Base-by-base conservation (phyloP, 2,797 vertebrate species). In the Acanthurus lineatus region DNA sequence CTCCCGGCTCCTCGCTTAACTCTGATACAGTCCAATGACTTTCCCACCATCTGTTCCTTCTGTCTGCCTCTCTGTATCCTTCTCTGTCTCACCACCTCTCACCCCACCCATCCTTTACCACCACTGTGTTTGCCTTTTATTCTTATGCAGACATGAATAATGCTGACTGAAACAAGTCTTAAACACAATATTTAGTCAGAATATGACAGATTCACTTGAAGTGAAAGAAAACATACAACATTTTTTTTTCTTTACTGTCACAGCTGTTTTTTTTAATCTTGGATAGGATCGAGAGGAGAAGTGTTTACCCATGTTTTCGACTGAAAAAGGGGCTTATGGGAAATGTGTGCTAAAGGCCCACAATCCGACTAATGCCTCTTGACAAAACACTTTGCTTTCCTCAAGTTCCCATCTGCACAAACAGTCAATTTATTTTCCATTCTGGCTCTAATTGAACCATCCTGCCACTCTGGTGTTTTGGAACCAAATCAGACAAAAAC, bases 11-110 rank as follows among this genome's bases (percentile, higher is more conserved):
- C 79, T 77, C 66, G 22, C 69, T 85, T 64, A 61, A 64, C 76
- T 81, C 59, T 48, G 73, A 75, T 67, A 32, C 73, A 57, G 79
- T 69, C 58, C 60, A 79, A 59, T 89, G 79, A 85, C 62, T 45
- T 67, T 79, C 72, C 44, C 9, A 65, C 89, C 89, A 87, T 90
- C 86, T 82, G 89, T 73, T 87, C 62, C 47, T 52, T 69, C 75
- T 5, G 25, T 74, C 58, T 63, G 54, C 56, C 47, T 72, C 49
- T 75, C 19, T 48, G 17, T 61, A 58, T 65, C 69, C 8, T 15
- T 69, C 49, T 49, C 62, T 61, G 22, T 73, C 60, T 68, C 66
- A 44, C 63, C 49, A 40, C 19, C 51, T 73, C 76, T 79, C 66
- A 38, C 20, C 32, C 52, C 57, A 9, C 14, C 42, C 40, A 54